Conservation (phyloP, 2,113 vertebrate genomes). For the Tursiops truncatus region DNA sequence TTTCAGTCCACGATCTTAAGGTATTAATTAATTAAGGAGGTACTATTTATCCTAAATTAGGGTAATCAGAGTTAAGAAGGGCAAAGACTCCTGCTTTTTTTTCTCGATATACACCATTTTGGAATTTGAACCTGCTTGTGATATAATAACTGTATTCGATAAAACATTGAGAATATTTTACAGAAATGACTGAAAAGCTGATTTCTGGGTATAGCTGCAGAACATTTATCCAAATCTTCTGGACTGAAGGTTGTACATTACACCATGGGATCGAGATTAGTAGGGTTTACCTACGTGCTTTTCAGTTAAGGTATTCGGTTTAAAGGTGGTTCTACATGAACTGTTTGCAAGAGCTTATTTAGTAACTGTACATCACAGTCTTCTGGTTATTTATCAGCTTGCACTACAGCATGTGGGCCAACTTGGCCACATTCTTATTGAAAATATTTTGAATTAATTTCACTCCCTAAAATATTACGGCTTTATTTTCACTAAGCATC, state of each 20-base stretch:
- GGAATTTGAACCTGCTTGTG: slow-evolving; percentile 11
- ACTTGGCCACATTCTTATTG: neutral
- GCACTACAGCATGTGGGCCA: neutral
- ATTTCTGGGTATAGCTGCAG: neutral
- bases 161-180: neutral
- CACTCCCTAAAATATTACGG: neutral
- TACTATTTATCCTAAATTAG: neutral
- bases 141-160: neutral
- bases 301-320: neutral
- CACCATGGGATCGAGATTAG: neutral
- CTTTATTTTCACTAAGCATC: neutral
- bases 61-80: neutral
- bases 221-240: neutral
- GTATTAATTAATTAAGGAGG: slow-evolving; percentile 12
- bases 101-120: neutral
- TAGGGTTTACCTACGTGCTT: neutral
- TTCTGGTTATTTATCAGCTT: neutral
- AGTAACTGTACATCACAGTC: neutral
- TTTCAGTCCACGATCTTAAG: neutral
- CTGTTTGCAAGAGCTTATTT: neutral
- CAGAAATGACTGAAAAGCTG: neutral
- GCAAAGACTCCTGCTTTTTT: neutral
- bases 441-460: slow-evolving; percentile 49
- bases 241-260: neutral
- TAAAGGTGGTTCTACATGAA: neutral